These are phyloP conservation scores for Pelochelys cantorii DNA, from an alignment of 2,797 vertebrate genomes.

Conservation along the genomic window DNA sequence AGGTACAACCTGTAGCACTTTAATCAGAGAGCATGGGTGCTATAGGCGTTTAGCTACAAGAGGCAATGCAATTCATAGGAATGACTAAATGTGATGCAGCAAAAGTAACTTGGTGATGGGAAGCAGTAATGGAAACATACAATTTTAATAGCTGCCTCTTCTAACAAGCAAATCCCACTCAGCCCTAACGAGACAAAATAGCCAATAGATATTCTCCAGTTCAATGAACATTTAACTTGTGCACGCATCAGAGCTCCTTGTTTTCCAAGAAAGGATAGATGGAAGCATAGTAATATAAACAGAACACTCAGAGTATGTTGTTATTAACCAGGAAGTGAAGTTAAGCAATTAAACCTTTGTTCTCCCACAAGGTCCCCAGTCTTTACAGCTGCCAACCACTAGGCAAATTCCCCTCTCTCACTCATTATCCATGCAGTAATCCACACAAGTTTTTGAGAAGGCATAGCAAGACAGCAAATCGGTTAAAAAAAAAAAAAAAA, in stretches of 20 bases:
- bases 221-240: not conserved
- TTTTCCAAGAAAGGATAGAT: not conserved
- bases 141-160: not conserved
- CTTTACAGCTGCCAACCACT: not conserved
- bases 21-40: not conserved
- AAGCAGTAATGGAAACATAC: not conserved
- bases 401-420: not conserved
- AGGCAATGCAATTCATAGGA: not conserved
- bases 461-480: not conserved
- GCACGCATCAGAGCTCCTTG: accelerated
- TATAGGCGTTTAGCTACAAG: not conserved
- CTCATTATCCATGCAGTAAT: not conserved
- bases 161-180: not conserved
- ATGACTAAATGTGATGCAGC: not conserved
- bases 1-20: not conserved
- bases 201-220: not conserved
- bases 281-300: not conserved
- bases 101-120: not conserved
- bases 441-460: not conserved
- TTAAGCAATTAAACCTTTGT: not conserved
- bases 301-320: not conserved
- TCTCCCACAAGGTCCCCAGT: not conserved
- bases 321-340: not conserved
- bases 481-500: constrained; percentile 5
- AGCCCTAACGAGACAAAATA: not conserved